Base-by-base conservation (phyloP, 2,113 vertebrate species). In the Lagopus muta region DNA sequence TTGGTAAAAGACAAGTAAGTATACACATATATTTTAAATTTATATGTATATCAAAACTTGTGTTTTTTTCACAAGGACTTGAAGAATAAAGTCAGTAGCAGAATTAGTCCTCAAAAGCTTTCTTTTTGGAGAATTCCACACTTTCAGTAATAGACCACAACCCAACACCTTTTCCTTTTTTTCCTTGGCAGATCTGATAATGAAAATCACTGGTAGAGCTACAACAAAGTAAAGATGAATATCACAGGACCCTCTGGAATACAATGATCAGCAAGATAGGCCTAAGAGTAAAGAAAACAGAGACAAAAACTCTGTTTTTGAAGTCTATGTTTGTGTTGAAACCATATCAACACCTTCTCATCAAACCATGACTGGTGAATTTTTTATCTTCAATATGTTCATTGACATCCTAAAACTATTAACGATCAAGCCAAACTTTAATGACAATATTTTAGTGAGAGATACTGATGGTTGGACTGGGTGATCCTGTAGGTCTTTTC, bases 161-260 rank as follows among this genome's bases (percentile, higher is more conserved):
- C 19, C 8, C 0, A 4, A 5, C 12, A 13, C 2, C 4, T 42
- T 81, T 84, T 62, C 4, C 18, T 57, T 64, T 45, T 66, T 75
- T 60, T 52, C 48, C 27, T 27, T 3, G 1, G 4, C 2, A 2
- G 70, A 70, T 65, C 20, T 45, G 30, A n/a, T 1, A 1, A 8
- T 82, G 8, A 10, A 87, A 80, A 48, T 7, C 19, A 38, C n/a
- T 47, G 21, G 47, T 67, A 92, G 27, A 75, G 17, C 21, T 40
- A 42, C 10, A 57, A 8, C n/a, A 18, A 3, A 48, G 27, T 83
- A 52, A 52, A 80, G 22, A 18, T 48, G 22, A 76, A 54, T 55
- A 54, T 62, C 34, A 22, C 48, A 57, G 30, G 15, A 40, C 5
- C 15, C 8, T 66, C 27, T 86, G 11, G 60, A 32, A 30, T 12